Base-by-base conservation (phyloP, 92 coral and sea anemone species). In the Actinernus sp. region DNA sequence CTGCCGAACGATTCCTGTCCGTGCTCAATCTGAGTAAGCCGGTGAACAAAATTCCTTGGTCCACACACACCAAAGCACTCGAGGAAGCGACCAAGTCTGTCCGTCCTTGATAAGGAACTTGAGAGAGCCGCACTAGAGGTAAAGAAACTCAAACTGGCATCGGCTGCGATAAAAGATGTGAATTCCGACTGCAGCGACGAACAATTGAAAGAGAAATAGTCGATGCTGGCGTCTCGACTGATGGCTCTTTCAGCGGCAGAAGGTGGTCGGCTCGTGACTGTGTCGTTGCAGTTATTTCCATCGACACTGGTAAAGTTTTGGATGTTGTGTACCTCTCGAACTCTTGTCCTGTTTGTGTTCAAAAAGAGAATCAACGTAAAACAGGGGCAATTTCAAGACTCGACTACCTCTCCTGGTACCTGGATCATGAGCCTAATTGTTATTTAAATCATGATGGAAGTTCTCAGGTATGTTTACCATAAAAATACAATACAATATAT, bases 201-300 rank as follows among this genome's bases (percentile, higher is more conserved):
- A 26, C 60, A 78, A 68, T 61, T 78, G 26, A 50, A 34, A 44
- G 62, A 71, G n/a, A 43, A 48, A 31, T 79, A 25, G 49, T 71
- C 7, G 38, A 63, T 46, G 63, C 43, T 47, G 81, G 81, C 40
- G 74, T 55, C 22, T 26, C 58, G 14, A 8, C 63, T 11, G 88
- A 83, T 52, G 62, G 88, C 30, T 73, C 83, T 4, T 82, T 76
- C 82, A 64, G 71, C 58, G 63, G 75, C 21, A 48, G 87, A 41
- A 81, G 75, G 7, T 80, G 81, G 79, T 36, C 65, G 1, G 67
- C 89, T 2, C 20, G 65, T 4, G 79, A 79, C 22, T 79, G 79
- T 0, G 41, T 79, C 25, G 78, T 78, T 0, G 65, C 88, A 1
- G 84, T 74, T 21, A 55, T 83, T 24, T 68, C 77, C 16, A 69